A percentile compares a stretch with the other conserved stretches of the same genome.
These are phyloP conservation scores for Philantomba maxwellii DNA, from an alignment of 2,113 vertebrate species.

Conservation along the genomic window DNA sequence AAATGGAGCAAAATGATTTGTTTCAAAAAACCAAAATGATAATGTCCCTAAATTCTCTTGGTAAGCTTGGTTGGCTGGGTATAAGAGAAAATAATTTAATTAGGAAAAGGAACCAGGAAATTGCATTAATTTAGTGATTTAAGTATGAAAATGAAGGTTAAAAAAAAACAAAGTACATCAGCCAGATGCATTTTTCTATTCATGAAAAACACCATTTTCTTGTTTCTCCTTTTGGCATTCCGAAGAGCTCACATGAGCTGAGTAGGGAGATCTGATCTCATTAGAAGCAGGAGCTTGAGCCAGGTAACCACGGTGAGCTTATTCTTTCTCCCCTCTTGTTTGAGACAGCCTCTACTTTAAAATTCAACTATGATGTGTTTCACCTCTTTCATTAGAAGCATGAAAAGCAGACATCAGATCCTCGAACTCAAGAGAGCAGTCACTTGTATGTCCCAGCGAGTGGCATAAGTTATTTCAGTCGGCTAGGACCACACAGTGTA, in stretches of 20 bases:
- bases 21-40: neutral
- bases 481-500: neutral
- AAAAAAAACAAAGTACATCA: neutral
- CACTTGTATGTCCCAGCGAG: neutral
- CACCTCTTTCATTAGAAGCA: neutral
- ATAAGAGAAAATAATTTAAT: conserved; percentile 45
- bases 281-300: neutral
- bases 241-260: neutral
- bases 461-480: neutral
- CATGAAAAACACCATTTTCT: neutral
- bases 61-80: neutral
- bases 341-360: neutral
- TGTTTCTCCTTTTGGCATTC: neutral
- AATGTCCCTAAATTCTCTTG: neutral
- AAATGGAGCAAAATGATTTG: conserved; percentile 27
- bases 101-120: conserved; percentile 51
- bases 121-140: conserved; percentile 15
- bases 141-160: conserved; percentile 38
- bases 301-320: rapidly evolving
- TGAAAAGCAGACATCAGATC: neutral
- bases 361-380: neutral
- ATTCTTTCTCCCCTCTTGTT: neutral
- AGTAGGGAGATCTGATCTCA: neutral
- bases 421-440: neutral
- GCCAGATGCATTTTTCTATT: conserved; percentile 3